Evolutionary conservation across 2,797 vertebrate genomes (phyloP).

Genomic region (Ctenochaetus hawaiiensis): DNA sequence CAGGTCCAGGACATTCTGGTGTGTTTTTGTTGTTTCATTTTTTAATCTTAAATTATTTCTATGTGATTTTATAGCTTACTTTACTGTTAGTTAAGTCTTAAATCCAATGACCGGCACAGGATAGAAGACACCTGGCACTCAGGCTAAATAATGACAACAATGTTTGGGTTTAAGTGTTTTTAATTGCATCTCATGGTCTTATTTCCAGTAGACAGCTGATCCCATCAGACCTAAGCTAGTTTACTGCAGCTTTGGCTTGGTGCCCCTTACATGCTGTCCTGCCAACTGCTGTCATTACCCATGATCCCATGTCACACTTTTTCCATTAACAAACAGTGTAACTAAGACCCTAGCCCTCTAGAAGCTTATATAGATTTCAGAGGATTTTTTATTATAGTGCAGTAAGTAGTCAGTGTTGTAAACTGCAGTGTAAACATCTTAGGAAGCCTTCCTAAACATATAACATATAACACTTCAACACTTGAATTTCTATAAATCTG

Average conservation of each 20-base stretch:
- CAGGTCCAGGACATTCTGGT: background rate
- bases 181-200: constrained; percentile 4
- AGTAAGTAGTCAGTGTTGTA: background rate
- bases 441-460: no score
- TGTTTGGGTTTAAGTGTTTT: constrained; percentile 8
- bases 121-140: background rate
- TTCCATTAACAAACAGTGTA: background rate
- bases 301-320: background rate
- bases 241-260: constrained; percentile 23
- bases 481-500: no score
- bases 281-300: constrained; percentile 23
- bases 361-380: background rate
- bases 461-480: no score
- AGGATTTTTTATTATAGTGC: background rate
- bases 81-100: background rate
- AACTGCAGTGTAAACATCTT: no score
- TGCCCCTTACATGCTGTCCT: constrained; percentile 25
- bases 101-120: background rate
- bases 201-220: constrained; percentile 36
- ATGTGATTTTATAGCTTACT: background rate
- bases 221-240: constrained; percentile 48
- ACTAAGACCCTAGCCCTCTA: background rate
- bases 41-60: background rate
- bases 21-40: background rate
- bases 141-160: background rate